phyloP scores from a whole-genome alignment of 2,888 invertebrate species.

The Dysmachus trigonus region DNA sequence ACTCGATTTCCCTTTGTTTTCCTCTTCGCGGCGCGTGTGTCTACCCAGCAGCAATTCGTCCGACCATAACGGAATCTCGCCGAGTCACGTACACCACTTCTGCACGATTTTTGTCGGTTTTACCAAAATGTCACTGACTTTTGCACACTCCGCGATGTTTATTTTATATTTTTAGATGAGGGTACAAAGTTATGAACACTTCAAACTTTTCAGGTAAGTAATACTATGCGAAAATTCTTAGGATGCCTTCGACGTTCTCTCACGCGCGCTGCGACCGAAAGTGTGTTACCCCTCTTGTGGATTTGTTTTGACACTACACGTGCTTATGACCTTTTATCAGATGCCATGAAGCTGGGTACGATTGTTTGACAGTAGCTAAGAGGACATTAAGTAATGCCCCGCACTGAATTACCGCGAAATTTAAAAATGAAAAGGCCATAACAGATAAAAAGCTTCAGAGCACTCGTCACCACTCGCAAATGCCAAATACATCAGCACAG shows the following conservation, averaged over 20 bases:
- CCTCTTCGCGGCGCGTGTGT: background rate
- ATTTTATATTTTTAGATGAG: background rate
- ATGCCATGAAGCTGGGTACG: background rate
- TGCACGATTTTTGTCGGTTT: background rate
- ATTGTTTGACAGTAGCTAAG: background rate
- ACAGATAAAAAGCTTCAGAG: too few species aligned
- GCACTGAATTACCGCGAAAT: background rate
- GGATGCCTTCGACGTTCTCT: background rate
- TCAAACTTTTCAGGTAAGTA: background rate
- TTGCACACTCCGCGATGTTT: background rate
- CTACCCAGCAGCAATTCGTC: conserved; percentile 10
- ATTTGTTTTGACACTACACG: background rate
- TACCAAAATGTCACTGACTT: background rate
- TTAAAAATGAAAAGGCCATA: too few species aligned
- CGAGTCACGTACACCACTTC: conserved; percentile 43
- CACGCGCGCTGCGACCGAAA: background rate
- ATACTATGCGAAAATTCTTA: background rate
- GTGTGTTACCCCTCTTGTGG: background rate
- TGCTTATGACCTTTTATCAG: background rate
- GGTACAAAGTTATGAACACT: background rate
- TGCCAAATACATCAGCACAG: too few species aligned
- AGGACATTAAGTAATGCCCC: background rate
- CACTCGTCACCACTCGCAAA: too few species aligned
- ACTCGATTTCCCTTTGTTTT: conserved; percentile 9
- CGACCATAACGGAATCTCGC: conserved; percentile 27